Base-by-base conservation (phyloP, 2,113 vertebrate species). In the Chaetops frenatus region DNA sequence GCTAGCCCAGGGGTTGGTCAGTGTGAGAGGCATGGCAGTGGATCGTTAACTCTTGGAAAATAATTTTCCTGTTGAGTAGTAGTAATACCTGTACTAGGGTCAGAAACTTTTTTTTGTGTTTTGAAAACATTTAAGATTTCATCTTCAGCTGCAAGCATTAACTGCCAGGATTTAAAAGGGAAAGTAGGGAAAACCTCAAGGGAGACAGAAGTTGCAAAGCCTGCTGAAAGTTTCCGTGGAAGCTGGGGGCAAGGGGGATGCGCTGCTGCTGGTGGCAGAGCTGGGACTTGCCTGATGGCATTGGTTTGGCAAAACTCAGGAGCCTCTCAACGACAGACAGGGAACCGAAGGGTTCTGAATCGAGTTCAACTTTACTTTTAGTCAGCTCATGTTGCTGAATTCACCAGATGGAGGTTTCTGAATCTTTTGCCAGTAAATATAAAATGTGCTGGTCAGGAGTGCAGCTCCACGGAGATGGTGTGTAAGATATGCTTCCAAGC, bases 391-490 rank as follows among this genome's bases (percentile, higher is more conserved):
- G 62, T 10, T 42, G 62, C 40, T 72, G 76, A 69, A 70, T 57
- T 69, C 22, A 2, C 64, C 83, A 86, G 80, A 72, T 86, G 81
- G 69, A 73, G 56, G 19, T 79, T 83, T 64, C 50, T 65, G 50
- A 44, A 20, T 65, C 69, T 54, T 48, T 29, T 42, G 10, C 45
- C 69, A 89, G 50, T 35, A 65, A 44, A 44, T 48, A 12, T 7
- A 8, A 80, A 80, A 65, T 6, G 29, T 60, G 42, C 38, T 11
- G 54, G 71, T 53, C 22, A 24, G 80, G 58, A 86, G 74, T 1
- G 23, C 0, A 0, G 60, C 9, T 40, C n/a, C 61, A 23, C 1
- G 0, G 38, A 14, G 81, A 18, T 4, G 4, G 58, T 16, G 60
- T 18, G 60, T 27, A 20, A 51, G 5, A 15, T 38, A 27, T 20